phyloP scores from a whole-genome alignment of 1,140 invertebrate species.

The Pentalonia nigronervosa region DNA sequence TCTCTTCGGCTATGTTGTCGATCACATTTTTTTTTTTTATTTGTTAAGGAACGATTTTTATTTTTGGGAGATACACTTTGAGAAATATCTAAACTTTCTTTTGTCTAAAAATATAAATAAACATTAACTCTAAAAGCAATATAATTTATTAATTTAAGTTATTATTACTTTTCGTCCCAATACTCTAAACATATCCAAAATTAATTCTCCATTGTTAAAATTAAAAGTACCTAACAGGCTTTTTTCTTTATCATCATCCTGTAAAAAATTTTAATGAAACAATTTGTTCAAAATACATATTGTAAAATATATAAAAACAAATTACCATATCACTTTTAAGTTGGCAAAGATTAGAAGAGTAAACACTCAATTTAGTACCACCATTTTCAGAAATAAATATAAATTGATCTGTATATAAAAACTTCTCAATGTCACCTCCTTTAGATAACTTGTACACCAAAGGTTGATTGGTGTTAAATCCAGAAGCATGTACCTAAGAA shows the following conservation, averaged over 20 bases:
- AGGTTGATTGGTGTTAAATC: constrained; percentile 72
- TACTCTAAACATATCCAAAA: constrained; percentile 61
- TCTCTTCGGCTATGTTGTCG: constrained; percentile 33
- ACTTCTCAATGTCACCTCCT: constrained; percentile 66
- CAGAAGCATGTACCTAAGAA: constrained; percentile 71
- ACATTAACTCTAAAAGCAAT: not conserved
- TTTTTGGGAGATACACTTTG: constrained; percentile 33
- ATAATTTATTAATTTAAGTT: constrained; percentile 59
- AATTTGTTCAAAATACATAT: not conserved
- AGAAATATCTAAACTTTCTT: constrained; percentile 18
- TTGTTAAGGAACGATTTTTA: constrained; percentile 7
- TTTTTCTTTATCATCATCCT: constrained; percentile 55
- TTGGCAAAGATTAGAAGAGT: constrained; percentile 72
- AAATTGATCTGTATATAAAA: constrained; percentile 70
- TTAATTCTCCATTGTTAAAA: constrained; percentile 40
- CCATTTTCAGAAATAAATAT: constrained; percentile 69
- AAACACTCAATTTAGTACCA: constrained; percentile 66
- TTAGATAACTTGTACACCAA: constrained; percentile 75
- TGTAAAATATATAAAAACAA: not conserved
- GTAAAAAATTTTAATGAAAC: constrained; percentile 62
- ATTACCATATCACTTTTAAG: constrained; percentile 68
- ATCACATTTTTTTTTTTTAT: constrained; percentile 50
- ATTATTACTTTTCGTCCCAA: constrained; percentile 63
- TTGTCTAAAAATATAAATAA: not conserved
- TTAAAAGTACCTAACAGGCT: constrained; percentile 51